phyloP scores from a whole-genome alignment of 1,140 invertebrate genomes.

The Nebria ingens region DNA sequence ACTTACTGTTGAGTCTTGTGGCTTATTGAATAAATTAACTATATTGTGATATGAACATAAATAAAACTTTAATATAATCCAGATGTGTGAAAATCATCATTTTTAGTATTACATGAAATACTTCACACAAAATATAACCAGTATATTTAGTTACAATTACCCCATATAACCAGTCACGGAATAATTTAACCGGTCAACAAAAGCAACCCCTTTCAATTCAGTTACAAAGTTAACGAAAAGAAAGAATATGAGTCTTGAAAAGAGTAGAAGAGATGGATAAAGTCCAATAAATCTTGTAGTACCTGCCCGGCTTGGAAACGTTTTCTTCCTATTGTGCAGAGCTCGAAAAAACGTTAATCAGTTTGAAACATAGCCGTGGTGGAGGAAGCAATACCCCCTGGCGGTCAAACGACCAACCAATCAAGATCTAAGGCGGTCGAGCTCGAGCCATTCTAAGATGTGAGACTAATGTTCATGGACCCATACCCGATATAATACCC shows the following conservation, averaged over 20 bases:
- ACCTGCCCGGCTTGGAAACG: not conserved
- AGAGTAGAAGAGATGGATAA: no score
- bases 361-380: not conserved
- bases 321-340: not conserved
- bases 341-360: not conserved
- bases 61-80: not conserved
- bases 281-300: constrained; percentile 3
- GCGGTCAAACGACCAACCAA: constrained; percentile 16
- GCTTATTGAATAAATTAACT: not conserved
- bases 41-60: not conserved
- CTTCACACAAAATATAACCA: no score
- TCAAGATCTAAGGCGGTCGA: constrained; percentile 13
- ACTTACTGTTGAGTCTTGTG: not conserved
- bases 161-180: not conserved
- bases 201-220: no score
- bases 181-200: not conserved
- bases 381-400: not conserved
- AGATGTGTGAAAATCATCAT: not conserved
- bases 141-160: not conserved
- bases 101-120: no score
- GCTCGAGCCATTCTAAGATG: constrained; percentile 20
- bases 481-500: constrained; percentile 17
- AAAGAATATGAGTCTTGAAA: no score
- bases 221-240: no score
- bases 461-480: constrained; percentile 21